Percentiles rank a stretch among this genome's conserved stretches.
Evolutionary conservation across 1,140 invertebrate species (phyloP).

Genomic region (Branchinecta lindahli): DNA sequence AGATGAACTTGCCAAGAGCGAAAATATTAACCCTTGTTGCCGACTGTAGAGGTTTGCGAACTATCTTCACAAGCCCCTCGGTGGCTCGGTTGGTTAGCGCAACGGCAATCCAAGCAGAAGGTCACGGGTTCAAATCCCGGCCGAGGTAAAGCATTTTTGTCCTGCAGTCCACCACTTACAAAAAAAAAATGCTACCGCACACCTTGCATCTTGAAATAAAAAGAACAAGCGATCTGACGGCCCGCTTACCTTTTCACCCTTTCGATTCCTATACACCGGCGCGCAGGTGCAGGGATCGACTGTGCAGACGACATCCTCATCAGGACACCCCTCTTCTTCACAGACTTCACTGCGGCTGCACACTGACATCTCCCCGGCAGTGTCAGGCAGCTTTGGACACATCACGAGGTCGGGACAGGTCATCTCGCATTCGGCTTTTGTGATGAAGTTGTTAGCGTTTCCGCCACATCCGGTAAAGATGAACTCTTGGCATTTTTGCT

Average conservation of each 20-base stretch:
- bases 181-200: no score
- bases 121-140: no score
- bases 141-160: no score
- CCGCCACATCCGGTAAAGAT: slow-evolving; percentile 40
- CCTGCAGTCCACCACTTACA: no score
- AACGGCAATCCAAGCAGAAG: no score
- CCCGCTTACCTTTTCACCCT: slow-evolving; percentile 22
- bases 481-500: slow-evolving; percentile 36
- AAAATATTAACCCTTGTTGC: no score
- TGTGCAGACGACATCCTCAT: slow-evolving; percentile 29
- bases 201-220: no score
- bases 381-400: slow-evolving; percentile 27
- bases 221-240: no score
- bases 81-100: no score
- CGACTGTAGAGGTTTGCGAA: no score
- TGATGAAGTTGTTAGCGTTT: slow-evolving; percentile 40
- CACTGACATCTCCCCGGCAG: slow-evolving; percentile 24
- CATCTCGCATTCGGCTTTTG: slow-evolving; percentile 31
- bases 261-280: slow-evolving; percentile 26
- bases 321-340: slow-evolving; percentile 27
- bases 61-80: no score
- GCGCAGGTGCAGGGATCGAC: slow-evolving; percentile 34
- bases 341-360: slow-evolving; percentile 30
- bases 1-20: no score
- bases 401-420: slow-evolving; percentile 30